Base-by-base conservation (phyloP, 2,888 invertebrate genomes). In the Thereva unica region DNA sequence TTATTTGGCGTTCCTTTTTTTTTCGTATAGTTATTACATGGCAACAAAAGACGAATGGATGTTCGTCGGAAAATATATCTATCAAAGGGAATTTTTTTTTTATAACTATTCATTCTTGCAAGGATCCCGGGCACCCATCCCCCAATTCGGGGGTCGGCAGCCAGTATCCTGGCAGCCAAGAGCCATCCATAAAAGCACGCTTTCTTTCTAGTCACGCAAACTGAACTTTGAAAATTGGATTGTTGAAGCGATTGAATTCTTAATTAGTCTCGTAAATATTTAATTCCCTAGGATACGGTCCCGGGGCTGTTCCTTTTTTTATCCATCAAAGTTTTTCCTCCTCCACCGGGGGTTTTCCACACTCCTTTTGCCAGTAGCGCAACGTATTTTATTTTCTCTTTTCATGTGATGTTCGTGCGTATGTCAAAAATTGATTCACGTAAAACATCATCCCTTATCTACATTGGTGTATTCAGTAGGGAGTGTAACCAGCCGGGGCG, bases 131-230 rank as follows among this genome's bases (percentile, higher is more conserved):
- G 23, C 23, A 23, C 23, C 23, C 23, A 23, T 23, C 23, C 23
- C 23, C 23, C 23, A 23, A 23, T 23, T 23, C 23, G 23, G 23
- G 23, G 23, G 23, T 2, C 23, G 23, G 23, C 23, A 23, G 23
- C 23, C n/a, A n/a, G 23, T 23, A 23, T 23, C 23, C 23, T 23
- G 23, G 23, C 23, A 23, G 23, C 23, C 23, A 23, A 23, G 23
- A 23, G 23, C 4, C 7, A 8, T 42, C 9, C 9, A 42, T 42
- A 42, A 42, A 42, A 42, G 9, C 8, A 9, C 4, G 9, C 9
- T 49, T 61, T 50, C 40, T 50, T 61, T 63, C 52, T 10, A 63
- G 63, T 63, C 63, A 63, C 63, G 52, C 63, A 63, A 52, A 44
- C 12, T 6, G 23, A 23, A 63, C 63, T 63, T 63, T 52, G 8